Base-by-base conservation (phyloP, 2,888 invertebrate species). In the Dryobota labecula region DNA sequence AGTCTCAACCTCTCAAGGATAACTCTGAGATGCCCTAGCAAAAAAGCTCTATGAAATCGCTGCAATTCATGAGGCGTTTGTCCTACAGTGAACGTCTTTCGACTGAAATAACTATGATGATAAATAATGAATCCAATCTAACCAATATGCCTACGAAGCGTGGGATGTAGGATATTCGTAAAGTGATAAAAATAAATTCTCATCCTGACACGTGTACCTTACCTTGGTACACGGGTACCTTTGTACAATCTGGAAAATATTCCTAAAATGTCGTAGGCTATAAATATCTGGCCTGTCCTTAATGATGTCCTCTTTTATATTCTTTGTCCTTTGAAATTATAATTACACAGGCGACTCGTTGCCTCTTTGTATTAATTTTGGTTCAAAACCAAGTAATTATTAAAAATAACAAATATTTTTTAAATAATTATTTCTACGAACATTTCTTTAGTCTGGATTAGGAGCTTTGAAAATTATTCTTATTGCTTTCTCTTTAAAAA, bases 271-370 rank as follows among this genome's bases (percentile, higher is more conserved):
- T 24, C n/a, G 27, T 24, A 36, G 30, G 27, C 15, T 70, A 71
- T 62, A 71, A 20, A 54, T 71, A 72, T 70, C 53, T 0, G 13
- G 36, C 38, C 13, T 45, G 15, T 63, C 15, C 24, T 30, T 70
- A 71, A 63, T 54, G 3, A 54, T 24, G 24, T 54, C 15, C 53
- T 53, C n/a, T 70, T 61, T 53, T 30, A 53, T 24, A 53, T 70
- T 62, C n/a, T 38, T 30, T 45, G 11, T 24, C 36, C 53, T 45
- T 71, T 45, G 24, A 72, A 63, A 45, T 63, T 62, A 47, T 71
- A 71, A 71, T 71, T 62, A 70, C 13, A 36, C 18, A n/a, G 13
- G 5, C 3, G 30, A 27, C 36, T 27, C 9, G n/a, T 4, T 33
- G 1, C 18, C n/a, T 43, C 53, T 27, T 36, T 18, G 18, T 36